Conservation (phyloP, 2,888 invertebrate genomes). For the Entomobrya multifasciata region DNA sequence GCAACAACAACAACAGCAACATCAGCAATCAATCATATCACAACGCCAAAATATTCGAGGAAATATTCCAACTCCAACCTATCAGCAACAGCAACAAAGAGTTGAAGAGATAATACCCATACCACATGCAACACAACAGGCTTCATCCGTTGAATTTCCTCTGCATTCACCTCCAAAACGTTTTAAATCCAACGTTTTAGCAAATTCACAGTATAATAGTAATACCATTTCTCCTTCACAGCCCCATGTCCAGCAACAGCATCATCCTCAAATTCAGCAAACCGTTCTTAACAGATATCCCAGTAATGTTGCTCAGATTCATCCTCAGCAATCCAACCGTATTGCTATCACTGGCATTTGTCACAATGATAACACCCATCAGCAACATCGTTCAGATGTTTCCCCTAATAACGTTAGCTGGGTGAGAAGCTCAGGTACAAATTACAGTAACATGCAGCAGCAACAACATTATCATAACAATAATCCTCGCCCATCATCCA, state of each 20-base stretch:
- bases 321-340: not conserved
- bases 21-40: not conserved
- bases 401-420: too few relatives aligned
- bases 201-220: too few relatives aligned
- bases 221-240: too few relatives aligned
- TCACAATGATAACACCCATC: not conserved
- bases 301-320: not conserved
- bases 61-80: not conserved
- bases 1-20: not conserved
- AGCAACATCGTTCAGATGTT: not conserved
- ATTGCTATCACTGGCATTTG: not conserved
- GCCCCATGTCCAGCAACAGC: not conserved
- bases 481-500: not conserved
- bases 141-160: not conserved
- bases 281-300: not conserved
- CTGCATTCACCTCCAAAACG: constrained; percentile 56
- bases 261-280: constrained; percentile 10
- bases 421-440: too few relatives aligned
- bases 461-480: not conserved
- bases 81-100: constrained; percentile 1
- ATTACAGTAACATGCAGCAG: not conserved
- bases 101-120: not conserved
- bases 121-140: not conserved
- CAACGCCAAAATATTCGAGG: too few relatives aligned
- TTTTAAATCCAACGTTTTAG: too few relatives aligned